A percentile compares a stretch with the other conserved stretches of the same genome.
Evolutionary conservation across 2,797 vertebrate genomes (phyloP).

Genomic region (Halcyon leucocephala): DNA sequence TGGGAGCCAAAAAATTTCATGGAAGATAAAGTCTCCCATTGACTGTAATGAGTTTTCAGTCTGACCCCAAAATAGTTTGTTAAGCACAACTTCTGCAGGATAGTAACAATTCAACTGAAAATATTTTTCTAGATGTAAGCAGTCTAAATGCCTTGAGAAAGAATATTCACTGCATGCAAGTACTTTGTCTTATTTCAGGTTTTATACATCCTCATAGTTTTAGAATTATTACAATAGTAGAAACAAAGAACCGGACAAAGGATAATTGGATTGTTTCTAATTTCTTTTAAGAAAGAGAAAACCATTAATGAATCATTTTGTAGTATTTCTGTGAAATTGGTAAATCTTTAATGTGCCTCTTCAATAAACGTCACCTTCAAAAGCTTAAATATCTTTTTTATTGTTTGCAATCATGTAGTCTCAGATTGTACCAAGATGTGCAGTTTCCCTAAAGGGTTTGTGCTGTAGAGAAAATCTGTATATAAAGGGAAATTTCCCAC

Average conservation of each 20-base stretch:
- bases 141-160: background rate
- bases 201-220: background rate
- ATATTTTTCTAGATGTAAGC: background rate
- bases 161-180: background rate
- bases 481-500: conserved; percentile 33
- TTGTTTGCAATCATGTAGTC: background rate
- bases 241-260: background rate
- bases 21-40: background rate
- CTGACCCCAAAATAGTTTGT: background rate
- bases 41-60: background rate
- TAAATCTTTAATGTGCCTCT: conserved; percentile 31
- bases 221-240: background rate
- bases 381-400: background rate
- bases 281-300: conserved; percentile 14
- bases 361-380: conserved; percentile 25
- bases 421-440: background rate
- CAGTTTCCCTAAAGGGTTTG: background rate
- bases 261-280: background rate
- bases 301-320: background rate
- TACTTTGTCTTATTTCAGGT: background rate
- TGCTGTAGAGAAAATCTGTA: background rate
- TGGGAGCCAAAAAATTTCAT: background rate
- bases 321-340: background rate
- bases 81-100: background rate
- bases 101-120: background rate